Percentiles rank a stretch among this genome's conserved stretches.
Conservation (phyloP, 2,888 invertebrate species). For the Habrosyne pyritoides region DNA sequence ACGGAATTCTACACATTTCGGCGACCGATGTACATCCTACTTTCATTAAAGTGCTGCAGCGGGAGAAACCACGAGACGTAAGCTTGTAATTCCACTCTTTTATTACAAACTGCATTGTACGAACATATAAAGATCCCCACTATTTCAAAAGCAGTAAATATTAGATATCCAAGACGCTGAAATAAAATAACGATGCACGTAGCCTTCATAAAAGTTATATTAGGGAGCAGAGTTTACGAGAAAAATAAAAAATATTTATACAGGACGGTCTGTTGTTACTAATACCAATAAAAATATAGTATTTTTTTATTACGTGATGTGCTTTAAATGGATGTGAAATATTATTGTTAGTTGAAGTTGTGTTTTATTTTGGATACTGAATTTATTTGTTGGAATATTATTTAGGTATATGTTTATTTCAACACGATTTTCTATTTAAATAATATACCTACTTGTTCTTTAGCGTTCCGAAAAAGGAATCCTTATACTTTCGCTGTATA, state of each 20-base stretch:
- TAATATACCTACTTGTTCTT: no score
- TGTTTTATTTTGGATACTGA: constrained; percentile 11
- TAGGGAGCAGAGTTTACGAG: constrained; percentile 4
- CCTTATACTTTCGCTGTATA: no score
- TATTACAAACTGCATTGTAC: neutral
- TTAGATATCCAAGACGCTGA: neutral
- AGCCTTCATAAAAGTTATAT: constrained; percentile 4
- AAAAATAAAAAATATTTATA: constrained; percentile 8
- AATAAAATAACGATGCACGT: constrained; percentile 6
- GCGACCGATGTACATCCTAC: no score
- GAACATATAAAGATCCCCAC: neutral
- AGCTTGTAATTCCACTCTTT: neutral
- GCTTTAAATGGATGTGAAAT: constrained; percentile 8
- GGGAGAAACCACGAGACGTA: neutral
- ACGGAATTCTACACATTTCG: no score
- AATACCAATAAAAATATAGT: constrained; percentile 4
- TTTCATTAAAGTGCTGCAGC: no score
- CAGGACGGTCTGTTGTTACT: neutral
- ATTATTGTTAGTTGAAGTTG: neutral
- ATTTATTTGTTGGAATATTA: no score
- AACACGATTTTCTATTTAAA: no score
- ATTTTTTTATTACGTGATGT: constrained; percentile 8
- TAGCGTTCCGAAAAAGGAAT: no score
- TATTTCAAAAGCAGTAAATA: neutral
- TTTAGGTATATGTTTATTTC: no score